Evolutionary conservation across 2,113 vertebrate species (phyloP), one percentile per base, ranked within the genome.

Genomic region (Strix uralensis): DNA sequence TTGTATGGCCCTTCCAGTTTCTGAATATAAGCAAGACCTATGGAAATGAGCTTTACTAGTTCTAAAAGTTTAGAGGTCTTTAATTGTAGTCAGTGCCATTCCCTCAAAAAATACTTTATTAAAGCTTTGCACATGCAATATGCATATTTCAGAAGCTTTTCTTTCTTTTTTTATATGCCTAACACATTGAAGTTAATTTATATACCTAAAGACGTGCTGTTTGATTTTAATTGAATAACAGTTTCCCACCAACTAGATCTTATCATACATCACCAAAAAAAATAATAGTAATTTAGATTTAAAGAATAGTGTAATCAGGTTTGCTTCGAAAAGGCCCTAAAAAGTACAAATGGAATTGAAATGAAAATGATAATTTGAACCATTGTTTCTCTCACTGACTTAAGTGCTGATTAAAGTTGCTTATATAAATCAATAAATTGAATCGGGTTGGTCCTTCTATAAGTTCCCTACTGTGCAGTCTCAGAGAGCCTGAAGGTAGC

Each of bases 181-280:
- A 67, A 55, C 18, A 16, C 44, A 18, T 11, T 87, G 34, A 58
- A 79, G 81, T 86, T 89, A 86, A 89, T 92, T 91, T 92, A 44
- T 84, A n/a, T 74, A 85, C 65, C 66, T 84, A 81, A 89, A 49
- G 62, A 30, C 44, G 36, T 71, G 73, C 72, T 81, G 52, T 63
- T 91, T 85, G 81, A 75, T 87, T 94, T 95, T 96, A 95, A 94
- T 81, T 95, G 77, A 94, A 46, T 69, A 89, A 70, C 6, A 0
- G 29, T 72, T 95, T 87, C 73, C 42, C 21, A 85, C 40, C 65
- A 91, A 65, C 61, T 91, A 59, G 13, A 75, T 44, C 65, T 94
- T 96, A 89, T 81, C 52, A 9, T 3, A 4, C 61, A 89, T 94
- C 89, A 86, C 75, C 8, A 46, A 67, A 77, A 81, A 88, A 78